Base-by-base conservation (phyloP, 2,888 invertebrate genomes). In the Xestia ashworthii region DNA sequence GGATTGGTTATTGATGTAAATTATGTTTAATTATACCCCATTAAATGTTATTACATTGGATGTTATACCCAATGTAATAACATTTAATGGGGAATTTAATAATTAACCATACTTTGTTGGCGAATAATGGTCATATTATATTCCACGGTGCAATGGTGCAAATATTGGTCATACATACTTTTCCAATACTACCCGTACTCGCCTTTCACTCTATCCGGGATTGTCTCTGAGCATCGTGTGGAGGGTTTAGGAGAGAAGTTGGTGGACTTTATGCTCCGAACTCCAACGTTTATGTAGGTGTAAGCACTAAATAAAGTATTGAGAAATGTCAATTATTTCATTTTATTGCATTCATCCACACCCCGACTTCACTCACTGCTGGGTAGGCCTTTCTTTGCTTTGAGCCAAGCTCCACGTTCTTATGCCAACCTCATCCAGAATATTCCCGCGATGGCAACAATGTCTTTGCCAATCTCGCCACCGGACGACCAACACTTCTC, bases 1-100 rank as follows among this genome's bases (percentile, higher is more conserved):
- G 58, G 44, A 80, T 50, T 41, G 53, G 75, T 80, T 69, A 22
- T 80, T 74, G 50, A 68, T 80, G 55, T 65, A 79, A 46, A 69
- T 76, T 71, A 67, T 66, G 50, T 81, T 76, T 87, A 83, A 85
- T 87, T 85, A 75, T 72, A 75, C 67, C n/a, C 66, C 77, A 81
- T 81, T 80, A 76, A 80, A 80, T 79, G 41, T 81, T 76, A 79
- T 76, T 76, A 68, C 60, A 74, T 70, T 62, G 58, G 11, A 66
- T 60, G 5, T n/a, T 70, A 22, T 44, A 25, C 19, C 14, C 5
- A 19, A n/a, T n/a, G n/a, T n/a, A n/a, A n/a, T n/a, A n/a, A n/a
- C n/a, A n/a, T n/a, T n/a, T n/a, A n/a, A n/a, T n/a, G n/a, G n/a
- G n/a, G n/a, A n/a, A n/a, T n/a, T n/a, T n/a, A n/a, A n/a, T n/a